These are phyloP conservation scores for Pilophorus perplexus DNA, from an alignment of 2,888 invertebrate species.

Conservation along the genomic window DNA sequence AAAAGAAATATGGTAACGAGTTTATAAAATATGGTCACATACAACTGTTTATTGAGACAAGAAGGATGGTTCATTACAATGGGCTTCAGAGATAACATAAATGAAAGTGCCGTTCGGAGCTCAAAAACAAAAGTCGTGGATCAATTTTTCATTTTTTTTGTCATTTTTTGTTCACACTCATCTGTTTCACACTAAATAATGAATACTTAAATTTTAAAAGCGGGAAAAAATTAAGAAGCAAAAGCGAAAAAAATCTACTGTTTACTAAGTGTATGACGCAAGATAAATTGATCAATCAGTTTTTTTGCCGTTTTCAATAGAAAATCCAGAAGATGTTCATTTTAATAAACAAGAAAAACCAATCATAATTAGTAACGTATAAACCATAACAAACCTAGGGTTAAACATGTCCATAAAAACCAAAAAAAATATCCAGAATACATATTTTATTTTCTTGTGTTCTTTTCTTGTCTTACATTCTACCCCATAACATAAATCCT, in stretches of 20 bases:
- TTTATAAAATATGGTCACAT: constrained; percentile 49
- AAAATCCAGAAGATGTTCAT: not conserved
- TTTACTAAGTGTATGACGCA: constrained; percentile 48
- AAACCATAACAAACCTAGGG: constrained; percentile 43
- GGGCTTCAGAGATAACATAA: constrained; percentile 45
- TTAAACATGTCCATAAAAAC: constrained; percentile 42
- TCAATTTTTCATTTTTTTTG: constrained; percentile 20
- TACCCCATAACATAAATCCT: constrained; percentile 44
- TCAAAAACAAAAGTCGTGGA: constrained; percentile 43
- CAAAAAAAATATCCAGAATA: constrained; percentile 20
- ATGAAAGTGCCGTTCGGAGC: constrained; percentile 45
- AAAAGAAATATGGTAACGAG: constrained; percentile 36
- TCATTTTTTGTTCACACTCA: constrained; percentile 37
- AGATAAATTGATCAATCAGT: constrained; percentile 41
- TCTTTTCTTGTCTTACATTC: constrained; percentile 19
- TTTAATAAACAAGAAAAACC: constrained; percentile 10
- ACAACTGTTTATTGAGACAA: constrained; percentile 49
- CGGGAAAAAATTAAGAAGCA: constrained; percentile 45
- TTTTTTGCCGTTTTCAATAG: constrained; percentile 4
- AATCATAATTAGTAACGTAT: constrained; percentile 42
- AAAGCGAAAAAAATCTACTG: constrained; percentile 47
- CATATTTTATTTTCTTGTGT: constrained; percentile 19
- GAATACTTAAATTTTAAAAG: constrained; percentile 46
- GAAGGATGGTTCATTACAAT: constrained; percentile 47
- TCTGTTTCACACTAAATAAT: constrained; percentile 46